Base-by-base conservation (phyloP, 1,140 invertebrate species). In the Polypedilum vanderplanki region DNA sequence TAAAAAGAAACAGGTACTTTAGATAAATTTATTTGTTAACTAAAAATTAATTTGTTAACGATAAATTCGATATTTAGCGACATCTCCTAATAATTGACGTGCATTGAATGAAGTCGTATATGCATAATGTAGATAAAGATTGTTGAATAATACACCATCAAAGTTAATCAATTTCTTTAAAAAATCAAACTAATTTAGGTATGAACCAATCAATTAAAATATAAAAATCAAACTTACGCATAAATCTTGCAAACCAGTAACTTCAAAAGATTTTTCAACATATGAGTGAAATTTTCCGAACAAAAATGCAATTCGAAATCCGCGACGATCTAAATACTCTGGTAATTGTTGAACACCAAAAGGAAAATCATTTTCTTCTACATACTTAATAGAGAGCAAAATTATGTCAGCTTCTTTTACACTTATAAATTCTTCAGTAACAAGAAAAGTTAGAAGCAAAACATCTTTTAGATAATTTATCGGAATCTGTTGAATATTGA, bases 71-170 rank as follows among this genome's bases (percentile, higher is more conserved):
- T 33, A 33, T 5, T 33, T 33, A 3, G 24, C 24, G 24, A 33
- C 24, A 33, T 33, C 24, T 33, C 24, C 24, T 5, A 33, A 33
- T 33, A 33, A 33, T 33, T 33, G 24, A 3, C 5, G 2, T 33
- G 24, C 24, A 33, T 33, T 33, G 5, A 33, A 33, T 1, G 24
- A 33, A 33, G 5, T 33, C 5, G 24, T 5, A 33, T 33, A 3
- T 33, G 24, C 5, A 5, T 33, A 33, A 33, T 33, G 24, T 4
- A 7, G 20, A 20, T 22, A 70, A 1, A 20, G 17, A 20, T 20
- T 22, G 18, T 70, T n/a, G 20, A 70, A 70, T 18, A 70, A 70
- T 1, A 70, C 65, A 22, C 65, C 65, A 18, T 70, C 65, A 70
- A 70, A 70, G 20, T 70, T 70, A 9, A 70, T n/a, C 15, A 22